phyloP scores from a whole-genome alignment of 2,888 invertebrate genomes.

The Ennomos erosarius region DNA sequence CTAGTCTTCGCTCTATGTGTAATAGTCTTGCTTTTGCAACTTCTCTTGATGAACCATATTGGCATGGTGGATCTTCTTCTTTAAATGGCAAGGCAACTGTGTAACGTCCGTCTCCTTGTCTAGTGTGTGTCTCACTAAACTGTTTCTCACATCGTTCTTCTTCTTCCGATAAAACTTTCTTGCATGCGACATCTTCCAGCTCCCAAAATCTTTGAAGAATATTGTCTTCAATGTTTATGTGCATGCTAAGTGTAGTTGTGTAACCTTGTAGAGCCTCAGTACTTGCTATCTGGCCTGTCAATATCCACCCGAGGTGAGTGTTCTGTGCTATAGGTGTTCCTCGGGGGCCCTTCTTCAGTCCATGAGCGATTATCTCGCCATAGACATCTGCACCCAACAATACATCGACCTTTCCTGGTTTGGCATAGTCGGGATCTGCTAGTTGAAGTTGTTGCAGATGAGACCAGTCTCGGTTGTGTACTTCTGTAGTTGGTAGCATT shows the following conservation, averaged over 20 bases:
- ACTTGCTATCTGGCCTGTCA: not conserved
- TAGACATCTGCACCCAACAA: too few relatives aligned
- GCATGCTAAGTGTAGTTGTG: slow-evolving; percentile 4
- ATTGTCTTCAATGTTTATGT: not conserved
- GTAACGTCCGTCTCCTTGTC: slow-evolving; percentile 3
- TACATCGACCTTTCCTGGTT: not conserved
- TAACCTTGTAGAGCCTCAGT: slow-evolving; percentile 3
- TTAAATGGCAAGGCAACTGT: too few relatives aligned
- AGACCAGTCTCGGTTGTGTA: slow-evolving; percentile 1
- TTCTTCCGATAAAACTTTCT: too few relatives aligned
- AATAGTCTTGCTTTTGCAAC: too few relatives aligned
- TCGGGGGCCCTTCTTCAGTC: too few relatives aligned
- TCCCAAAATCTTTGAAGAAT: too few relatives aligned
- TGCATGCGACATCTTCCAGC: too few relatives aligned
- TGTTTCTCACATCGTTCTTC: too few relatives aligned
- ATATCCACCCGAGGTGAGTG: too few relatives aligned
- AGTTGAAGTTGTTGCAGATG: not conserved
- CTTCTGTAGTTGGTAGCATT: slow-evolving; percentile 7
- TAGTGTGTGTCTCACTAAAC: not conserved
- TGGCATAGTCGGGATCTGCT: not conserved
- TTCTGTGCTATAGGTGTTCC: too few relatives aligned
- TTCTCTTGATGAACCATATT: not conserved
- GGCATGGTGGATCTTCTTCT: not conserved
- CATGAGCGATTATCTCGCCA: too few relatives aligned
- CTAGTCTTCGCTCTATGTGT: not conserved